Conservation (phyloP, 2,797 vertebrate species). For the Sciurus vulgaris region DNA sequence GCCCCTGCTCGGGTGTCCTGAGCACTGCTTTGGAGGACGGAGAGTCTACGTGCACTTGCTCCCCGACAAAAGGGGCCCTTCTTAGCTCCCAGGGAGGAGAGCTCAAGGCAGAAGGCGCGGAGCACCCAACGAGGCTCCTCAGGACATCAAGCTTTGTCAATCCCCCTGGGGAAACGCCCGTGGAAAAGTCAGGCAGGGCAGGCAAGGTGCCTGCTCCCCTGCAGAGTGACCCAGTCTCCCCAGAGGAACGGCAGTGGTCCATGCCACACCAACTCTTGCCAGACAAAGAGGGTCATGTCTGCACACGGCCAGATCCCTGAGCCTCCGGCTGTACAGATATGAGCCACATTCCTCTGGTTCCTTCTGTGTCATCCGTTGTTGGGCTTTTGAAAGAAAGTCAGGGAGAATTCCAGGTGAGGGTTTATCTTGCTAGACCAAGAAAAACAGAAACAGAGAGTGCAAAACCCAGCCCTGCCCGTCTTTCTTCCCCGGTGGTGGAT, state of each 20-base stretch:
- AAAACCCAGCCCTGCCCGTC: background rate
- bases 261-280: background rate
- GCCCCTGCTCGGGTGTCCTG: background rate
- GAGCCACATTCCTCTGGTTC: background rate
- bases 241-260: background rate
- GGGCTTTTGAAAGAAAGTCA: slow-evolving; percentile 7
- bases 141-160: background rate
- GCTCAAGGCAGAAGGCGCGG: slow-evolving; percentile 9
- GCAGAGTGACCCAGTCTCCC: background rate
- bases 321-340: fast-evolving
- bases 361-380: background rate
- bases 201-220: slow-evolving; percentile 30
- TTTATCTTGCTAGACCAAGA: background rate
- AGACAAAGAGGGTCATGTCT: background rate
- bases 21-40: background rate
- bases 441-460: background rate
- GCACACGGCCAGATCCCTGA: background rate
- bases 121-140: background rate
- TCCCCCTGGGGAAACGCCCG: background rate
- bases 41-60: background rate
- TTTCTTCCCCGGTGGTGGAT: background rate
- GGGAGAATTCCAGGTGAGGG: slow-evolving; percentile 41
- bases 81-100: background rate
- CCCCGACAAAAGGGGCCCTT: background rate
- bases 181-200: background rate